Percentiles rank a stretch among this genome's conserved stretches.
Conservation (phyloP, 2,113 vertebrate species). For the Anoplopoma fimbria region DNA sequence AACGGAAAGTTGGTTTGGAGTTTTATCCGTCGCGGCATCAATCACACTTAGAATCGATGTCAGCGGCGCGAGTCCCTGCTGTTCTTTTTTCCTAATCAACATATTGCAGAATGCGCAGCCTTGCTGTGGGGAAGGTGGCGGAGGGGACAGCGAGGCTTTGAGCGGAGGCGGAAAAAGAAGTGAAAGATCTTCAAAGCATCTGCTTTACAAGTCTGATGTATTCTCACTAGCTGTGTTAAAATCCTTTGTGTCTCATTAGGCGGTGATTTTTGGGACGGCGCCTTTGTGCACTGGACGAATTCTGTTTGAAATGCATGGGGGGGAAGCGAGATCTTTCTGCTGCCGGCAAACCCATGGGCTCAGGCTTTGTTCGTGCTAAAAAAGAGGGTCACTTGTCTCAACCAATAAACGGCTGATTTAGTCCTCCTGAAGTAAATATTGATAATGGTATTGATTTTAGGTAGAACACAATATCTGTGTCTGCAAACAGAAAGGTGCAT, state of each 20-base stretch:
- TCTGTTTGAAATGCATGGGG: constrained; percentile 77
- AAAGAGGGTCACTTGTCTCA: constrained; percentile 45
- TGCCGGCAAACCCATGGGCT: constrained; percentile 47
- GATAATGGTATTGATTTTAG: not conserved
- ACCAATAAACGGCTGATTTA: constrained; percentile 20
- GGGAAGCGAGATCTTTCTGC: constrained; percentile 20
- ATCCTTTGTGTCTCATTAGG: constrained; percentile 82
- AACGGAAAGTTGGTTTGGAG: not conserved
- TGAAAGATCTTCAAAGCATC: constrained; percentile 79
- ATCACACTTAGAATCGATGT: constrained; percentile 43
- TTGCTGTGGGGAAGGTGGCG: constrained; percentile 69
- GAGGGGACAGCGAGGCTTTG: constrained; percentile 48
- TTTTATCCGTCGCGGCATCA: constrained; percentile 32
- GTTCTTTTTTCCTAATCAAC: constrained; percentile 45
- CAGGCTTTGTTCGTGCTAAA: constrained; percentile 46
- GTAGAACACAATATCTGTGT: not conserved
- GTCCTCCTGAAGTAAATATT: constrained; percentile 16
- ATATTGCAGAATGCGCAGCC: constrained; percentile 56
- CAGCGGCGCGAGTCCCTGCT: not conserved
- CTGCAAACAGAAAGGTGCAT: not conserved
- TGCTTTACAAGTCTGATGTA: constrained; percentile 78
- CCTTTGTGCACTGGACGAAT: constrained; percentile 73
- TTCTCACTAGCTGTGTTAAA: constrained; percentile 69
- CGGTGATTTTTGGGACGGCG: constrained; percentile 62
- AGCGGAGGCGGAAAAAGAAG: constrained; percentile 61